These are phyloP conservation scores for Tragelaphus strepsiceros DNA, from an alignment of 2,113 vertebrate species.

Conservation along the genomic window DNA sequence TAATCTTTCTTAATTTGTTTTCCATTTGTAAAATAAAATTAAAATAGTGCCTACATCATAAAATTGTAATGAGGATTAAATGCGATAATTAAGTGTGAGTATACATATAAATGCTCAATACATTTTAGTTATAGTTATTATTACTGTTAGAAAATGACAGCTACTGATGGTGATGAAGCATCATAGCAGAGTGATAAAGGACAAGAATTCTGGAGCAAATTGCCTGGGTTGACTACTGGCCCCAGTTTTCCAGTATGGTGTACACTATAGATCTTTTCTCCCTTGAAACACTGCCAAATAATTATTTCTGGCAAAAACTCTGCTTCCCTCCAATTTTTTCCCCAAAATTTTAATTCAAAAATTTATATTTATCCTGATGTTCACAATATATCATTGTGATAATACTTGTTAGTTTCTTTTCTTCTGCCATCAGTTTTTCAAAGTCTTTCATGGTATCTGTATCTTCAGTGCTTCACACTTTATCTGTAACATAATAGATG, in stretches of 20 bases:
- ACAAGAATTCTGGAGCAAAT: background rate
- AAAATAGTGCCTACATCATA: background rate
- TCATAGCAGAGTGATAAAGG: background rate
- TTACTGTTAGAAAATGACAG: background rate
- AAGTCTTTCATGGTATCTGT: background rate
- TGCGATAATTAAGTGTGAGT: background rate
- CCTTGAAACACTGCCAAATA: background rate
- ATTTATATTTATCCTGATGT: background rate
- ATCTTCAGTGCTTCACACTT: background rate
- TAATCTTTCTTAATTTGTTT: slow-evolving; percentile 30
- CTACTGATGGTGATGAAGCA: background rate
- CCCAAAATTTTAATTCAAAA: background rate
- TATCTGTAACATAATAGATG: background rate
- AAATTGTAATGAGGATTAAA: background rate
- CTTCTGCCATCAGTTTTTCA: background rate
- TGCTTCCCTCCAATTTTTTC: background rate
- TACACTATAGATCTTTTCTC: background rate
- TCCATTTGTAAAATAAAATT: background rate
- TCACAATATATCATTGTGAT: background rate
- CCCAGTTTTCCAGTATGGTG: background rate
- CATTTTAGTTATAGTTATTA: background rate
- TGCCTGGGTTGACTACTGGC: background rate
- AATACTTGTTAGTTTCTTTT: background rate
- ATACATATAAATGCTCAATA: background rate
- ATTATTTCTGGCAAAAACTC: background rate